These are phyloP conservation scores for Lacerta agilis DNA, from an alignment of 2,797 vertebrate genomes.

Conservation along the genomic window DNA sequence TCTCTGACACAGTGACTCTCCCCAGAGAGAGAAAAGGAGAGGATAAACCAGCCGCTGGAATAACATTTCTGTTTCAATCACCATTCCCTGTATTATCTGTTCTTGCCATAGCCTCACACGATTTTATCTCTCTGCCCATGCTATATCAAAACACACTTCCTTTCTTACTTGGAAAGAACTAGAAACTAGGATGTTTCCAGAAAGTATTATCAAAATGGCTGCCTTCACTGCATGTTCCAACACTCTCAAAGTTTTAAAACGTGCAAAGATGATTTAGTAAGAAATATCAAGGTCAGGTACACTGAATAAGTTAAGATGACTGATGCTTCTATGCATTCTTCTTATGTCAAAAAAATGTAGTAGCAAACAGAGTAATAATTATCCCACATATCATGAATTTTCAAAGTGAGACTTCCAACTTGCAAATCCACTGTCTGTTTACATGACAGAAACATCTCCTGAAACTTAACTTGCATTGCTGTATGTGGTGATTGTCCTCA, in stretches of 20 bases:
- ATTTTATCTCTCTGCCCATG: slow-evolving; percentile 31
- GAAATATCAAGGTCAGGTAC: not conserved
- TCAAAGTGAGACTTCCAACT: not conserved
- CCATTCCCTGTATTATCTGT: slow-evolving; percentile 16
- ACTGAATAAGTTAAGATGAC: not conserved
- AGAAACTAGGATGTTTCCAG: not conserved
- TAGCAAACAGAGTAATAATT: not conserved
- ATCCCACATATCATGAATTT: not conserved
- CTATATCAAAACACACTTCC: slow-evolving; percentile 33
- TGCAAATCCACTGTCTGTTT: not conserved
- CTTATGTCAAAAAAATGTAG: not conserved
- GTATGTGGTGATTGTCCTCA: not conserved
- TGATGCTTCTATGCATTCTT: not conserved
- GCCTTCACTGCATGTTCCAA: not conserved
- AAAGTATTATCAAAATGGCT: not conserved
- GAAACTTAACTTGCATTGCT: not conserved
- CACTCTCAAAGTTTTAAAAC: not conserved
- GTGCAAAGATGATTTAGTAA: not conserved
- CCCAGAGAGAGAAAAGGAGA: slow-evolving; percentile 17
- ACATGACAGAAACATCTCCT: not conserved
- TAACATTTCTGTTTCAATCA: slow-evolving; percentile 28
- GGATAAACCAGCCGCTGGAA: slow-evolving; percentile 42
- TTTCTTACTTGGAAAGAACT: slow-evolving; percentile 21
- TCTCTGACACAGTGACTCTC: slow-evolving; percentile 47
- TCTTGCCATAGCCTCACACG: slow-evolving; percentile 41